Evolutionary conservation across 2,888 invertebrate genomes (phyloP).

Genomic region (Autographa gamma): DNA sequence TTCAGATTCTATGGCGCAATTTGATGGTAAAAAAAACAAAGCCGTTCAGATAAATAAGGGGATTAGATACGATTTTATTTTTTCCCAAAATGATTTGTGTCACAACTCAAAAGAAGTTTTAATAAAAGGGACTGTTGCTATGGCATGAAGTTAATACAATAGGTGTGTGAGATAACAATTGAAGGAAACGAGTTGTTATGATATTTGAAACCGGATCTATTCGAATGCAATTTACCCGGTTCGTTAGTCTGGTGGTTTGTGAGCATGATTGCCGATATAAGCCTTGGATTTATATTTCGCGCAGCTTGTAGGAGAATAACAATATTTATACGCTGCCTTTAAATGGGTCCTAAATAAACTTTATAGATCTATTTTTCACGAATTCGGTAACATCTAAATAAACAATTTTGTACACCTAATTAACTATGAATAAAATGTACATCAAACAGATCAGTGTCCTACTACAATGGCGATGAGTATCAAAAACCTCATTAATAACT

Average conservation of each 20-base stretch:
- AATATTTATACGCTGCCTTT: too few species aligned
- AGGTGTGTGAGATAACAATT: constrained; percentile 18
- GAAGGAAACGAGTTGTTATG: constrained; percentile 32
- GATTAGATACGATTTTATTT: constrained; percentile 56
- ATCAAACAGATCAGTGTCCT: not conserved
- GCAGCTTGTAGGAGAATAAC: not conserved
- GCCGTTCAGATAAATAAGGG: constrained; percentile 56
- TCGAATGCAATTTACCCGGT: constrained; percentile 2
- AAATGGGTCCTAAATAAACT: too few species aligned
- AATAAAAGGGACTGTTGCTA: constrained; percentile 36
- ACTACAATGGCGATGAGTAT: not conserved
- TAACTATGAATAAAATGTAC: not conserved
- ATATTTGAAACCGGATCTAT: not conserved
- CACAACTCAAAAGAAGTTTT: constrained; percentile 45
- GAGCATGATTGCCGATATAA: not conserved
- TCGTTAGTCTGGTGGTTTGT: not conserved
- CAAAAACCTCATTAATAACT: constrained; percentile 2
- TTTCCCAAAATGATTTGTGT: constrained; percentile 55
- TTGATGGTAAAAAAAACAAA: constrained; percentile 76
- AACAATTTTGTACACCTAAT: not conserved
- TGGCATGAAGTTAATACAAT: constrained; percentile 43
- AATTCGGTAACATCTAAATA: too few species aligned
- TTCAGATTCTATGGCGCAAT: constrained; percentile 76
- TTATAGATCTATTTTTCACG: too few species aligned
- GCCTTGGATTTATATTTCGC: not conserved